Base-by-base conservation (phyloP, 2,888 invertebrate genomes). In the Scrobipalpa atriplicella region DNA sequence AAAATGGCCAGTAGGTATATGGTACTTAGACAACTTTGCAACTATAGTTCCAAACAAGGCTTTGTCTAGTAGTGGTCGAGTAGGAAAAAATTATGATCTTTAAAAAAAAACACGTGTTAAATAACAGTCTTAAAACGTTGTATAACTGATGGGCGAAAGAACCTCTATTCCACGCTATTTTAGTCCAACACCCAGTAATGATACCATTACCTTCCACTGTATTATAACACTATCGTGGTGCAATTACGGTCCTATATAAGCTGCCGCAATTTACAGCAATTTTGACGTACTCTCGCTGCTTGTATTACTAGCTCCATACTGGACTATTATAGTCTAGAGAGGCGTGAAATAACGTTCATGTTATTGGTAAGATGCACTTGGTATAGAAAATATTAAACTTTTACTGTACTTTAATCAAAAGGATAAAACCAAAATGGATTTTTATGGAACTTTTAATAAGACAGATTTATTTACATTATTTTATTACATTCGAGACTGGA, bases 191-290 rank as follows among this genome's bases (percentile, higher is more conserved):
- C n/a, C n/a, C 5, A 13, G 47, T 77, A 75, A 77, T 78, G 75
- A 75, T 74, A 75, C 73, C 73, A 78, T 78, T 76, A 77, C 72
- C 67, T 68, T 69, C 70, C 71, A 69, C 71, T 75, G 76, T 47
- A 62, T 43, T 47, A n/a, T n/a, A 62, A 29, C 29, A 19, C 61
- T 1, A 5, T 18, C 38, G 19, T 61, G 61, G 41, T 2, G 62
- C 62, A 78, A 79, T 82, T 81, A 82, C 76, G 69, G 73, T 73
- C 75, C 67, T 70, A 78, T 75, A 79, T 79, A 79, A 83, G 81
- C 78, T 73, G 77, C 78, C 72, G 80, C 78, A 84, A 85, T 80
- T 83, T 78, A 75, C 73, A 47, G 19, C 29, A 29, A 43, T 62
- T 21, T 41, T 43, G 11, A n/a, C 6, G 36, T 58, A 11, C 58